phyloP scores from a whole-genome alignment of 2,797 vertebrate genomes.

The Ateles fusciceps region DNA sequence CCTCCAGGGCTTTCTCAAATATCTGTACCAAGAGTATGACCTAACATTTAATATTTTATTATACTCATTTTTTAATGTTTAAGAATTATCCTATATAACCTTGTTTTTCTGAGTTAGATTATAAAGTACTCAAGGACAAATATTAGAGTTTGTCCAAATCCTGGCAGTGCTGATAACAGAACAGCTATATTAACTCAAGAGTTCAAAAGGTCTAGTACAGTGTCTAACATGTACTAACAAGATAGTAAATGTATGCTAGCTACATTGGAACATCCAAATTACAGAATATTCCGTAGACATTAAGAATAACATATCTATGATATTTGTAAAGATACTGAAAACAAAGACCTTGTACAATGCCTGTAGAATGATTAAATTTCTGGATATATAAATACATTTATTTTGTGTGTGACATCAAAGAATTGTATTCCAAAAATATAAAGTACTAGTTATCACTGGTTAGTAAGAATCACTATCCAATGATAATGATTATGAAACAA shows the following conservation, averaged over 20 bases:
- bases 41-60: not conserved
- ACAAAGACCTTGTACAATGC: not conserved
- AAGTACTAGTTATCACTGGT: not conserved
- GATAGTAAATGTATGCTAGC: not conserved
- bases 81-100: constrained; percentile 6
- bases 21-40: not conserved
- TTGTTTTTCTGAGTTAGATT: not conserved
- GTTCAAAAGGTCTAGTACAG: not conserved
- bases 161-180: not conserved
- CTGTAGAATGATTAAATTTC: constrained; percentile 11
- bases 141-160: constrained; percentile 21
- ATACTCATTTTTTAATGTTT: not conserved
- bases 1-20: not conserved
- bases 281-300: not conserved
- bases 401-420: not conserved
- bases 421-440: constrained; percentile 16
- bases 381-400: not conserved
- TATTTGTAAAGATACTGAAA: not conserved
- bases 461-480: not conserved
- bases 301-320: not conserved
- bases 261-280: not conserved
- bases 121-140: constrained; percentile 16
- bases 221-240: not conserved
- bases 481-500: not conserved
- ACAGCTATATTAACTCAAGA: not conserved